Conservation (phyloP, 2,797 vertebrate species). For the Liparis tanakae region DNA sequence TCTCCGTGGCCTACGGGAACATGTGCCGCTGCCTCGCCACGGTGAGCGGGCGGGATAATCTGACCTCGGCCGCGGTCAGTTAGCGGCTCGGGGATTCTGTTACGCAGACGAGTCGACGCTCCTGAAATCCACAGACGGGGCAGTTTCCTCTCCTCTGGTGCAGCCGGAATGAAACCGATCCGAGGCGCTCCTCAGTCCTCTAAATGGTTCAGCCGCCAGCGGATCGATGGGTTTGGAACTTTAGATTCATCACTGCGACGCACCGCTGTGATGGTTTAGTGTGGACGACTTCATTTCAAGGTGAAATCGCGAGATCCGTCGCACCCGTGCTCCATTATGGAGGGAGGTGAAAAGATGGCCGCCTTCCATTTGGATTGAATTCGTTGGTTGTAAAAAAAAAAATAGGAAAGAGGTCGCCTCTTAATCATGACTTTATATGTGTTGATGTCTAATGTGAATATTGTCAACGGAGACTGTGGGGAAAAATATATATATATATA, state of each 20-base stretch:
- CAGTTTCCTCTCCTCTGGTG: background rate
- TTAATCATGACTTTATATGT: background rate
- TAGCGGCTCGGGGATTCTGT: background rate
- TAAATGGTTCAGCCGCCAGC: constrained; percentile 1
- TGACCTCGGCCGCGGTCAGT: background rate
- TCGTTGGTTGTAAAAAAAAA: constrained; percentile 2
- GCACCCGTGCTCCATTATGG: background rate
- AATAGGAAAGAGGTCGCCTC: background rate
- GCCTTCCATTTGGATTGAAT: background rate
- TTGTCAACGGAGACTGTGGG: no score
- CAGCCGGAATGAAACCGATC: background rate
- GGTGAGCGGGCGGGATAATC: constrained; percentile 75
- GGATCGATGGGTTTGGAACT: constrained; percentile 1
- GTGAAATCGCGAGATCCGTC: background rate
- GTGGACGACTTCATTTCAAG: background rate
- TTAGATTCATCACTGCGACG: constrained; percentile 2
- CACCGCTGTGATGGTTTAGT: constrained; percentile 1
- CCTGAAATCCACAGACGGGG: background rate
- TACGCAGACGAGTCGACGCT: background rate
- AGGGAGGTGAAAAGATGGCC: background rate
- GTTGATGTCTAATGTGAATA: no score
- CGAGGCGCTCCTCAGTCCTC: background rate
- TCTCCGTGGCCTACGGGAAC: constrained; percentile 97
- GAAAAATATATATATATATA: no score
- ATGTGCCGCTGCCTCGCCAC: constrained; percentile 97